Evolutionary conservation across 37 sponge, comb jelly and placozoan genomes (phyloP).

Genomic region (Mnemiopsis leidyi): DNA sequence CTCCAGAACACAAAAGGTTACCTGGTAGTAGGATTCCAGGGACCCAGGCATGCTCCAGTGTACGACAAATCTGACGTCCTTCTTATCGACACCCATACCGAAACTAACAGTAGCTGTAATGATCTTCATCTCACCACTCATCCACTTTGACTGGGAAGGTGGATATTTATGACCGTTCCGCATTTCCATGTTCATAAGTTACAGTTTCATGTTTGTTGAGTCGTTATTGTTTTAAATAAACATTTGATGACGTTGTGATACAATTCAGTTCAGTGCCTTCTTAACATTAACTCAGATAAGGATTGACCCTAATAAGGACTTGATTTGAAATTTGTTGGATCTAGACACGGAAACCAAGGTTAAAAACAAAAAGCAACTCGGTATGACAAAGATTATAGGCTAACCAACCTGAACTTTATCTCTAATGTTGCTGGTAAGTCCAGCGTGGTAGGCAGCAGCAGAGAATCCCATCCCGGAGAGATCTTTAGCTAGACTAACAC

Average conservation of each 20-base stretch:
- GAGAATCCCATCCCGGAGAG: slow-evolving; percentile 73
- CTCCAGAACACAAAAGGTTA: neutral
- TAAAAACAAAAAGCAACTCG: neutral
- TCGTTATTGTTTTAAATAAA: no score
- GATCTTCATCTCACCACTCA: slow-evolving; percentile 76
- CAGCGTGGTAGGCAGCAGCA: slow-evolving; percentile 91
- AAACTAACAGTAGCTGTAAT: slow-evolving; percentile 96
- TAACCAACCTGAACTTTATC: slow-evolving; percentile 45
- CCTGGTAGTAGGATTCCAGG: slow-evolving; percentile 95
- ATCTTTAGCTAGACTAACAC: slow-evolving; percentile 74
- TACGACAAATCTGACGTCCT: slow-evolving; percentile 94
- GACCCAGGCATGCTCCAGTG: slow-evolving; percentile 96
- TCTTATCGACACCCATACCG: slow-evolving; percentile 98
- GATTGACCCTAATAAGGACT: no score
- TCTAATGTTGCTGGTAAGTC: neutral
- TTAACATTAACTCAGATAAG: no score
- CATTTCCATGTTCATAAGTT: no score
- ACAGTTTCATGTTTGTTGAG: no score
- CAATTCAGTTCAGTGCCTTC: no score
- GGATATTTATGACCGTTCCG: no score
- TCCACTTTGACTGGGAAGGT: slow-evolving; percentile 80
- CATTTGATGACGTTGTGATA: no score
- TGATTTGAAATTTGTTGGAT: neutral
- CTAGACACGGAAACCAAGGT: neutral
- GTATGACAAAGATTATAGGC: neutral